Base-by-base conservation (phyloP, 2,113 vertebrate species). In the Clarias magur region DNA sequence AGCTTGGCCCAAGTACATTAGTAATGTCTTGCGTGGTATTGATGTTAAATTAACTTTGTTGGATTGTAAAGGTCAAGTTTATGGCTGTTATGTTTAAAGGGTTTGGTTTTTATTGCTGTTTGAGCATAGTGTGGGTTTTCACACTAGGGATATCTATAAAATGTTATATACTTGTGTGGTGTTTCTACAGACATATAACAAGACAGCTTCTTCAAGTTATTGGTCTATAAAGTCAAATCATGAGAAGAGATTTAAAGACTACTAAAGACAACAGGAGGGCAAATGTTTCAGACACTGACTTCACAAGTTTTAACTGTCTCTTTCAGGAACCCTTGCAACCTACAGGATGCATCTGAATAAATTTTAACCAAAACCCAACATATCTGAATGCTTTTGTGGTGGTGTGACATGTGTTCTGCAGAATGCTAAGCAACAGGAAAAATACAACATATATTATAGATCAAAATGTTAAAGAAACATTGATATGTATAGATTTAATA, bases 11-110 rank as follows among this genome's bases (percentile, higher is more conserved):
- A 54, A 17, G 38, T 42, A 57, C 70, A 16, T 9, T 56, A 68
- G 53, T 70, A 13, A 15, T 79, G 2, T 30, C 23, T 27, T 21
- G 48, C 17, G 17, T 57, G 65, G 16, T n/a, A 34, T 48, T 72
- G 85, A 79, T 68, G 81, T 73, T 30, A 59, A 56, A 80, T 75
- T 76, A 59, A 85, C 73, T 80, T 27, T 9, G 0, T n/a, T 84
- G 25, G 2, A 80, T 72, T 83, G 85, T 93, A 93, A 94, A 91
- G 6, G 76, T 88, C 80, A 76, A 19, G 7, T 87, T 94, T 93
- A 93, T 87, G 16, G 83, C 16, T 0, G 10, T 62, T 2, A 62
- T 89, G 91, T 93, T 93, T 92, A 90, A 63, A 84, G 83, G 90
- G 84, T 79, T 54, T 13, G 3, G 67, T 76, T 91, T 93, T 90